Conservation (phyloP, 2,797 vertebrate genomes). For the Epinephelus coioides region DNA sequence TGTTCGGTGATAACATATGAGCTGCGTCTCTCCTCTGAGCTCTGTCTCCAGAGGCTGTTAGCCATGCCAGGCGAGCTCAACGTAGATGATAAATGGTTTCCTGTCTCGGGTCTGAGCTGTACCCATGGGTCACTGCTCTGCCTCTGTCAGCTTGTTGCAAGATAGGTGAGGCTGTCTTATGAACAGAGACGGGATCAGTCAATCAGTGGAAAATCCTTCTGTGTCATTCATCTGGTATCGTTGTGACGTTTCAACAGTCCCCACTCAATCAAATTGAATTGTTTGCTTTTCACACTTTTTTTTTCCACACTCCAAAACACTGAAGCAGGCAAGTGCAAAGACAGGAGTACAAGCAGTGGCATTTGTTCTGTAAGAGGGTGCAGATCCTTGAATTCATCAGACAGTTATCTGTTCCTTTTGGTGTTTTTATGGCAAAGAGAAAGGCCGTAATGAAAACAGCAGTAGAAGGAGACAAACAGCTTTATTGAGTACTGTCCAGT, state of each 20-base stretch:
- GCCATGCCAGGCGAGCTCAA: not conserved
- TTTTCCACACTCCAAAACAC: constrained; percentile 21
- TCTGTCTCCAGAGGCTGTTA: constrained; percentile 43
- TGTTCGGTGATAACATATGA: constrained; percentile 43
- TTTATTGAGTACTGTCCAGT: constrained; percentile 27
- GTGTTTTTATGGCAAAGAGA: constrained; percentile 14
- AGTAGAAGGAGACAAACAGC: constrained; percentile 24
- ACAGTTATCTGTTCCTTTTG: not conserved
- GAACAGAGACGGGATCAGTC: constrained; percentile 57
- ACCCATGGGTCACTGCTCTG: constrained; percentile 63
- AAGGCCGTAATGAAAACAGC: constrained; percentile 47
- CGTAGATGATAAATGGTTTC: constrained; percentile 68
- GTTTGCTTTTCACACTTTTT: constrained; percentile 35
- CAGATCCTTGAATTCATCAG: constrained; percentile 1
- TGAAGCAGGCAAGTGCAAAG: constrained; percentile 12
- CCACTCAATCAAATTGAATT: constrained; percentile 46
- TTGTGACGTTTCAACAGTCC: constrained; percentile 21
- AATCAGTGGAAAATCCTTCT: constrained; percentile 41
- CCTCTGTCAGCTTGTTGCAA: constrained; percentile 49
- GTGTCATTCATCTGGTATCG: constrained; percentile 21
- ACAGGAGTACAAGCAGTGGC: not conserved
- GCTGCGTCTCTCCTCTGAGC: constrained; percentile 42
- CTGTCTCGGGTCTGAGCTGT: constrained; percentile 63
- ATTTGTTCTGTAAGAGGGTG: constrained; percentile 18
- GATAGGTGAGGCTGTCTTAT: constrained; percentile 47